Conservation (phyloP, 2,888 invertebrate genomes). For the Drosophila borealis region DNA sequence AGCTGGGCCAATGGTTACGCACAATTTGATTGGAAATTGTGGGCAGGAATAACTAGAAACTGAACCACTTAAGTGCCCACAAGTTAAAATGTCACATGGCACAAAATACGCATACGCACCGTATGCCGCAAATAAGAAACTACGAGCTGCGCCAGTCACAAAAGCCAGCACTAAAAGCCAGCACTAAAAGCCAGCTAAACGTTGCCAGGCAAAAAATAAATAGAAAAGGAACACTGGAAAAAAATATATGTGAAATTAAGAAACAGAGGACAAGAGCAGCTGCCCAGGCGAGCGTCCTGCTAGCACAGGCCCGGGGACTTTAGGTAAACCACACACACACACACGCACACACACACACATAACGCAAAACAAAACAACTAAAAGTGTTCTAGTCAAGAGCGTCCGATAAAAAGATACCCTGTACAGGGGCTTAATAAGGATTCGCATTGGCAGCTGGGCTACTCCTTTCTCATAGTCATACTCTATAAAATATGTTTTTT, state of each 20-base stretch:
- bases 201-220: conserved; percentile 21
- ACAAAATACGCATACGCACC: conserved; percentile 54
- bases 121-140: conserved; percentile 37
- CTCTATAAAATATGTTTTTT: too few relatives aligned
- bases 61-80: conserved; percentile 45
- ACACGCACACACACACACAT: not conserved
- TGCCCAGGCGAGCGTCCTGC: conserved; percentile 14
- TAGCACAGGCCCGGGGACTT: conserved; percentile 35
- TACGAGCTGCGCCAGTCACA: conserved; percentile 23
- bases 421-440: too few relatives aligned
- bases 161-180: conserved; percentile 20
- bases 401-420: not conserved
- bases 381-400: not conserved
- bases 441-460: too few relatives aligned
- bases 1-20: conserved; percentile 41
- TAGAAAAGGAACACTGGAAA: conserved; percentile 8
- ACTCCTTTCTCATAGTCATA: too few relatives aligned
- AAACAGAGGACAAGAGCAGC: conserved; percentile 35
- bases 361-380: not conserved
- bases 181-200: conserved; percentile 26
- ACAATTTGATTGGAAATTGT: conserved; percentile 59
- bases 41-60: conserved; percentile 1
- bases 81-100: conserved; percentile 57
- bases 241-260: conserved; percentile 54
- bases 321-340: conserved; percentile 16